These are phyloP conservation scores for Menura novaehollandiae DNA, from an alignment of 2,113 vertebrate species.

Conservation along the genomic window DNA sequence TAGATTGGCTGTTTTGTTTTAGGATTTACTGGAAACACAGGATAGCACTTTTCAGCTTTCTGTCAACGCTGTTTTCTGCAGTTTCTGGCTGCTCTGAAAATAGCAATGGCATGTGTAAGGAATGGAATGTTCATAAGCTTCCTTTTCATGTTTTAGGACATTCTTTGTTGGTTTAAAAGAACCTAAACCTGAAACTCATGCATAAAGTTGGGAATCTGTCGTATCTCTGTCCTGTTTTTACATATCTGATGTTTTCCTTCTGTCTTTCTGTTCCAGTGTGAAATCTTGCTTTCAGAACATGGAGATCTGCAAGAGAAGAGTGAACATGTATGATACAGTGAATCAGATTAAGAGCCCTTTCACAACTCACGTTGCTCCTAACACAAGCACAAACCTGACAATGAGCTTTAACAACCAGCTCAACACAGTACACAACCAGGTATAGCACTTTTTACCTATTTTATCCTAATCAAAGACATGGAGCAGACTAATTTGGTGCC, in stretches of 20 bases:
- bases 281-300: constrained; percentile 99
- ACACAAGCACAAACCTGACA: constrained; percentile 92
- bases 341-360: constrained; percentile 91
- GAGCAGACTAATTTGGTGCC: background rate
- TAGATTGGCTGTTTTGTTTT: background rate
- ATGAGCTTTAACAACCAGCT: constrained; percentile 98
- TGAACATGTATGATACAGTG: constrained; percentile 90
- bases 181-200: background rate
- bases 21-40: background rate
- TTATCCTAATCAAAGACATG: background rate
- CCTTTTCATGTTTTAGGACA: background rate
- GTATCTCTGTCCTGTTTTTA: background rate
- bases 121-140: background rate
- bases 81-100: background rate
- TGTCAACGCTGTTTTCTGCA: background rate
- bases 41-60: background rate
- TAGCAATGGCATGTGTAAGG: background rate
- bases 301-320: constrained; percentile 97
- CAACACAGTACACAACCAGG: constrained; percentile 92
- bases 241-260: background rate
- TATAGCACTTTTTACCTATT: constrained; percentile 18
- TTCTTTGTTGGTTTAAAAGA: background rate
- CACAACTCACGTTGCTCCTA: constrained; percentile 83
- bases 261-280: constrained; percentile 76
- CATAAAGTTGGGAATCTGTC: background rate